A percentile compares a stretch with the other conserved stretches of the same genome.
Conservation (phyloP, 2,888 invertebrate genomes). For the Acrobasis suavella region DNA sequence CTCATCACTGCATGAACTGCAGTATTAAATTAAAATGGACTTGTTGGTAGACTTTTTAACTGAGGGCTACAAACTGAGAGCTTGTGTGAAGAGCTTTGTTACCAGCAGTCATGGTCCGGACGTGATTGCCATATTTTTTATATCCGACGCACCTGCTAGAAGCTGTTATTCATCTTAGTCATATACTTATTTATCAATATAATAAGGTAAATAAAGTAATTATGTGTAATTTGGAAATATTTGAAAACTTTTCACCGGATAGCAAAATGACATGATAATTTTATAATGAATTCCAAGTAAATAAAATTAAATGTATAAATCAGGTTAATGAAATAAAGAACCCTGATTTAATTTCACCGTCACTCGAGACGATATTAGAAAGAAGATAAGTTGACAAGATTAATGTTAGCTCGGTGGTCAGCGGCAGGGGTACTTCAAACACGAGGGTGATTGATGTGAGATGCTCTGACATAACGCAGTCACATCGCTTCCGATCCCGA, state of each 20-base stretch:
- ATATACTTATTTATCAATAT: too few relatives aligned
- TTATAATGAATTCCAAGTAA: background rate
- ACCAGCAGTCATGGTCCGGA: too few relatives aligned
- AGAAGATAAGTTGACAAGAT: conserved; percentile 66
- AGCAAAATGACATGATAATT: background rate
- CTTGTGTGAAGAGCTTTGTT: too few relatives aligned
- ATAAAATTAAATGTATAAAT: background rate
- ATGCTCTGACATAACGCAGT: conserved; percentile 58
- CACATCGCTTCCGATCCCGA: conserved; percentile 40
- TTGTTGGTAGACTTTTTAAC: background rate
- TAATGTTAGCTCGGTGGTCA: conserved; percentile 59
- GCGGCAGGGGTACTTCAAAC: conserved; percentile 65
- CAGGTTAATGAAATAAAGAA: conserved; percentile 1
- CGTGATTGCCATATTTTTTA: too few relatives aligned
- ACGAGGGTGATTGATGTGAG: conserved; percentile 59
- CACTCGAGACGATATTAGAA: conserved; percentile 51
- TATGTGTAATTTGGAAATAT: background rate
- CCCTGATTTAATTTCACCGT: conserved; percentile 47
- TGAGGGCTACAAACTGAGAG: too few relatives aligned
- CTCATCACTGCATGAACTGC: conserved; percentile 1
- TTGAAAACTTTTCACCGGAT: background rate
- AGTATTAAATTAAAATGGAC: conserved; percentile 19
- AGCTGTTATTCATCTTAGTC: too few relatives aligned
- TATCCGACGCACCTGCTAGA: too few relatives aligned
- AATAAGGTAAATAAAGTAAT: too few relatives aligned